phyloP scores from a whole-genome alignment of 2,113 vertebrate genomes.

The Scomber scombrus region DNA sequence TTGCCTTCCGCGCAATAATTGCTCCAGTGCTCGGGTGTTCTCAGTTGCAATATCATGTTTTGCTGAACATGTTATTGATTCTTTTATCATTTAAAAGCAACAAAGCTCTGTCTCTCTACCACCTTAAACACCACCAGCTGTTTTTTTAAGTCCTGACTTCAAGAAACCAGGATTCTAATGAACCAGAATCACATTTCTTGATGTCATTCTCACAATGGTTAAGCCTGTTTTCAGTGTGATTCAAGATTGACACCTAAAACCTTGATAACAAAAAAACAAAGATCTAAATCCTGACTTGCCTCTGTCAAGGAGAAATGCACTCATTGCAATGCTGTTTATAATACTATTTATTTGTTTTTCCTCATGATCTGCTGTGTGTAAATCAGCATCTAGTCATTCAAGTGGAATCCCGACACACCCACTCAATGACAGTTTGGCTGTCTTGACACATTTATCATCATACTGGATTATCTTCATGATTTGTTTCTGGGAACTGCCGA shows the following conservation, averaged over 20 bases:
- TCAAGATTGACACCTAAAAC: background rate
- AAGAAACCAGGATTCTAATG: too few species aligned
- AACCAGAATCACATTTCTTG: background rate
- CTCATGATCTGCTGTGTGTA: conserved; percentile 8
- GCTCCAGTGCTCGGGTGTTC: conserved; percentile 14
- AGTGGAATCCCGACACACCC: background rate
- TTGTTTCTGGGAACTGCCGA: too few species aligned
- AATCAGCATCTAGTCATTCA: background rate
- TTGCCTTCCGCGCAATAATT: conserved; percentile 52
- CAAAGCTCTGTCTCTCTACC: background rate
- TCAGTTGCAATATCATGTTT: conserved; percentile 55
- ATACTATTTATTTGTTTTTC: too few species aligned
- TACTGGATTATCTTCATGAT: too few species aligned
- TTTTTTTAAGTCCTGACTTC: background rate
- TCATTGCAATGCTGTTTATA: too few species aligned
- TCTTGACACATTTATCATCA: too few species aligned
- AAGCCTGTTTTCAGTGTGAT: background rate
- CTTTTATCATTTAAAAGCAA: background rate
- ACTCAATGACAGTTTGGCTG: background rate
- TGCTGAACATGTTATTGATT: conserved; percentile 4
- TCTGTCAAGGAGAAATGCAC: too few species aligned
- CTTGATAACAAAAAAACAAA: background rate
- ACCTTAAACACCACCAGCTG: background rate
- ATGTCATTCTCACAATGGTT: background rate
- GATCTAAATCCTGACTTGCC: background rate